Base-by-base conservation (phyloP, 2,888 invertebrate species). In the Palloptera scutellata region DNA sequence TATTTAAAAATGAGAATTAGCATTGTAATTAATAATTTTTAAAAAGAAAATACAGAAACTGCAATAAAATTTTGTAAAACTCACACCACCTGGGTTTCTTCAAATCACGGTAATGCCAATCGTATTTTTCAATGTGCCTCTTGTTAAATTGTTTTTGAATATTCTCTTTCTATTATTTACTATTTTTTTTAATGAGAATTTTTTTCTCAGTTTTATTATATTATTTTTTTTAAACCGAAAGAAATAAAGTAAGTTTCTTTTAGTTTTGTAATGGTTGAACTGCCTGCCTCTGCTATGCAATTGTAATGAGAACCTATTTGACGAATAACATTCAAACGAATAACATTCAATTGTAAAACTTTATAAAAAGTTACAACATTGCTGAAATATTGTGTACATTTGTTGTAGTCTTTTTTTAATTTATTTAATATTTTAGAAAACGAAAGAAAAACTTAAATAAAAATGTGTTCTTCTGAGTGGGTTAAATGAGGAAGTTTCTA, bases 401-500 rank as follows among this genome's bases (percentile, higher is more conserved):
- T 58, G 63, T 67, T 68, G 63, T 59, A 55, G 52, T 30, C 30
- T 30, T 64, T 64, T 48, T 64, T 64, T 17, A 52, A 58, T 53
- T 53, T 40, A 52, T 59, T 57, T 58, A 76, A 75, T 73, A 74
- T 75, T 75, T 77, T 74, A 67, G 76, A 76, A 70, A 79, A 79
- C 77, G 80, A 55, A 19, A 64, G 5, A 48, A 19, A 60, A 75
- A 76, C 64, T 77, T 79, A 55, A 73, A 80, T 75, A 76, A 76
- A 75, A 75, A 77, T 80, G 79, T 80, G 78, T 80, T 81, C 75
- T 81, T 81, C 76, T 77, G 80, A 81, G 79, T 81, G 79, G 79
- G 77, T 81, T 81, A 80, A 70, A 70, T 30, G 52, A 1, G 30
- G 42, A 52, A 40, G 12, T 30, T 68, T 61, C 52, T 62, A 30